Evolutionary conservation across 2,113 vertebrate species (phyloP), one percentile per base, ranked within the genome.

Genomic region (Thamnaconus septentrionalis): DNA sequence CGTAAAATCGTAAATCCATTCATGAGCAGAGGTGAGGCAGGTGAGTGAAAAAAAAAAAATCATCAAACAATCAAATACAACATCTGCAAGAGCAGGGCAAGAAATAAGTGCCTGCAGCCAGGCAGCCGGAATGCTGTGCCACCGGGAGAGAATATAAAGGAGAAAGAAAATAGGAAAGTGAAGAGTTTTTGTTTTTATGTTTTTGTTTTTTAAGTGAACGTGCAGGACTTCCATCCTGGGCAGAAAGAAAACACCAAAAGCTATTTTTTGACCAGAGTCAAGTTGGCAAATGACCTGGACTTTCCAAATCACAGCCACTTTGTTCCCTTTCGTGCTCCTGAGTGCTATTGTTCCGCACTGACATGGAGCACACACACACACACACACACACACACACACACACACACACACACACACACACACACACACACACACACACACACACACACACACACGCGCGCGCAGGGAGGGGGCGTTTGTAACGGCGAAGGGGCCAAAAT

Each of bases 261-360:
- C 61, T 80, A 80, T 86, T 80, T 31, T 72, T 44, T 61, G 63
- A 70, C 59, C 53, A 0, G 6, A 63, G 75, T 57, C 64, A 64
- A 43, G 61, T 61, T 84, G 73, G 81, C 59, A 66, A 86, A 77
- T 62, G 64, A 31, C 54, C 49, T 12, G n/a, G 67, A 69, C 66
- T 82, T 84, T 76, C 69, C 61, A 69, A 57, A 66, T 76, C 68
- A 43, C 60, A 5, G 3, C 53, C 50, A 82, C 73, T 56, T 80
- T 55, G 42, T 72, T 68, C 56, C 59, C 72, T 6, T 9, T 47
- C 46, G 41, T 3, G n/a, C 64, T 54, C 42, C 55, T 46, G 52
- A 60, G 40, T 63, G 56, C 61, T 59, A 66, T 73, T 82, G 79
- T 82, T 69, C 68, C 53, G 61, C 45, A 48, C 10, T 31, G 61